Base-by-base conservation (phyloP, 1,140 invertebrate genomes). In the Pygmarrhopalites habei region DNA sequence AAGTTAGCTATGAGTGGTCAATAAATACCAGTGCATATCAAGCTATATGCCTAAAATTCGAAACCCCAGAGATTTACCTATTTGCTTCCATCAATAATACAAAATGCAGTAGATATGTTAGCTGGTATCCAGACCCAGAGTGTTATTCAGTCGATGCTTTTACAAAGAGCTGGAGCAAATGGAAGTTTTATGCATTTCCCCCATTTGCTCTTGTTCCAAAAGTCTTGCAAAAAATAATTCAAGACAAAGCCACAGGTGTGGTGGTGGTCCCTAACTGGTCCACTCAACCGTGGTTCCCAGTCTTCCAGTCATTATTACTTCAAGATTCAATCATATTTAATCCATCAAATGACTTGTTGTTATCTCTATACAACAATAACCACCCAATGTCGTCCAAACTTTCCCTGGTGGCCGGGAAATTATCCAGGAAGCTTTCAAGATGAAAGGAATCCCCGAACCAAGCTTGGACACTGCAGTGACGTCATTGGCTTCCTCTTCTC, bases 201-300 rank as follows among this genome's bases (percentile, higher is more conserved):
- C 62, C 62, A 26, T 64, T 64, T 39, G 41, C 39, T 21, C 44
- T 58, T 12, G 53, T 64, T 1, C n/a, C 39, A 19, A 39, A 25
- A 57, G 43, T 41, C n/a, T 15, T 64, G 2, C 53, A 51, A 21
- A 57, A 64, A 35, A 47, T 46, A 1, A 15, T 7, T 3, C 10
- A 46, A 5, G 53, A 64, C 1, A 47, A 49, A 44, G 55, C 62
- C 2, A 21, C 1, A 2, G 43, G 41, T 15, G 2, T 64, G 1
- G 10, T 64, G n/a, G 30, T 64, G 23, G 55, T 46, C 1, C 62
- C 62, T n/a, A 23, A 30, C 21, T 64, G 62, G 62, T 2, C 21
- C 15, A 49, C 25, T 32, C 62, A 64, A 29, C 44, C 39, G 12
- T 64, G 62, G 62, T 64, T 46, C 23, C 55, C 55, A 15, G 10